Conservation (phyloP, 2,113 vertebrate species). For the Chamaetylas fuelleborni region DNA sequence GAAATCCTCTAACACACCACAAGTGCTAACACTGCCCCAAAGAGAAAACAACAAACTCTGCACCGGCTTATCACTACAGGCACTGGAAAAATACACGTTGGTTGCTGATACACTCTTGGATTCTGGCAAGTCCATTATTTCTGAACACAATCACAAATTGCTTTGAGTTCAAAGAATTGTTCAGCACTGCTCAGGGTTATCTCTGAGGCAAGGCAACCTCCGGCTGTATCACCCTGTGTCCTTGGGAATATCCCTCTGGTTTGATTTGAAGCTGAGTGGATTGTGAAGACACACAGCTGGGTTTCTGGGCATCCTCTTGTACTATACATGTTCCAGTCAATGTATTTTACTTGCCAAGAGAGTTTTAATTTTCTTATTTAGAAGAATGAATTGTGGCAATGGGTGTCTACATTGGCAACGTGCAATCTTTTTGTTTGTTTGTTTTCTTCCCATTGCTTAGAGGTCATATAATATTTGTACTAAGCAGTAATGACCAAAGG, state of each 20-base stretch:
- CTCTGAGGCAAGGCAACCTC: slow-evolving; percentile 40
- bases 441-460: slow-evolving; percentile 8
- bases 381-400: not conserved
- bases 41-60: slow-evolving; percentile 22
- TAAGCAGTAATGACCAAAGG: not conserved
- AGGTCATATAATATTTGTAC: slow-evolving; percentile 58
- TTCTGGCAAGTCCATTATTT: slow-evolving; percentile 43
- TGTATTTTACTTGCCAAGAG: not conserved
- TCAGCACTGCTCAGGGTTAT: slow-evolving; percentile 30
- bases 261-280: slow-evolving; percentile 34
- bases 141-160: not conserved
- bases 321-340: not conserved
- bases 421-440: not conserved
- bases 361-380: slow-evolving; percentile 18
- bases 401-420: slow-evolving; percentile 1
- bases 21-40: not conserved
- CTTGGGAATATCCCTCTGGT: slow-evolving; percentile 33
- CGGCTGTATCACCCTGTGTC: not conserved
- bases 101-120: not conserved
- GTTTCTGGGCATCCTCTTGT: not conserved
- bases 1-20: not conserved
- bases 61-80: not conserved
- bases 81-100: slow-evolving; percentile 15
- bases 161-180: slow-evolving; percentile 36
- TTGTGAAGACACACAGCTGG: not conserved